phyloP scores from a whole-genome alignment of 2,113 vertebrate genomes.

The Rafetus swinhoei region DNA sequence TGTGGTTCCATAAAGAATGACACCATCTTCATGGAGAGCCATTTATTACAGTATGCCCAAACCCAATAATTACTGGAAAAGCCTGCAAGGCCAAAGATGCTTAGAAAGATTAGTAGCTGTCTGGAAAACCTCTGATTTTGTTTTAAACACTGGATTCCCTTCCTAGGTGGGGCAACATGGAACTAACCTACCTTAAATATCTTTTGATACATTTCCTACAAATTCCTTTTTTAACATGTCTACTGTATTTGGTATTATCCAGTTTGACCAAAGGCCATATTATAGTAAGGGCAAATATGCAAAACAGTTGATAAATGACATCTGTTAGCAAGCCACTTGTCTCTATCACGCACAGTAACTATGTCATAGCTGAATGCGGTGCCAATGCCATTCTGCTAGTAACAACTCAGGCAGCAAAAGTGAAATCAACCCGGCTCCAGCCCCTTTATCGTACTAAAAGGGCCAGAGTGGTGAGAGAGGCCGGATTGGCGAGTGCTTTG shows the following conservation, averaged over 20 bases:
- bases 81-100: conserved; percentile 39
- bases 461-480: not conserved
- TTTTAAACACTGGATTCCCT: conserved; percentile 16
- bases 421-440: not conserved
- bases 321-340: not conserved
- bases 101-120: conserved; percentile 34
- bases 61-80: conserved; percentile 46
- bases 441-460: not conserved
- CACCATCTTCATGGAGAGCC: conserved; percentile 25
- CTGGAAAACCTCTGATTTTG: conserved; percentile 24
- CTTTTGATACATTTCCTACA: not conserved
- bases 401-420: not conserved
- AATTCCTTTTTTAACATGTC: not conserved
- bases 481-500: not conserved
- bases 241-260: not conserved
- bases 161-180: not conserved
- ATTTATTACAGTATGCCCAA: conserved; percentile 54
- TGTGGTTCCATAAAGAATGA: conserved; percentile 49
- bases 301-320: not conserved
- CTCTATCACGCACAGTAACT: not conserved
- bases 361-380: not conserved
- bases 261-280: not conserved
- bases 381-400: not conserved
- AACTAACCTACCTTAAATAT: conserved; percentile 21
- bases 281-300: not conserved